Base-by-base conservation (phyloP, 2,888 invertebrate genomes). In the Melipona bicolor region DNA sequence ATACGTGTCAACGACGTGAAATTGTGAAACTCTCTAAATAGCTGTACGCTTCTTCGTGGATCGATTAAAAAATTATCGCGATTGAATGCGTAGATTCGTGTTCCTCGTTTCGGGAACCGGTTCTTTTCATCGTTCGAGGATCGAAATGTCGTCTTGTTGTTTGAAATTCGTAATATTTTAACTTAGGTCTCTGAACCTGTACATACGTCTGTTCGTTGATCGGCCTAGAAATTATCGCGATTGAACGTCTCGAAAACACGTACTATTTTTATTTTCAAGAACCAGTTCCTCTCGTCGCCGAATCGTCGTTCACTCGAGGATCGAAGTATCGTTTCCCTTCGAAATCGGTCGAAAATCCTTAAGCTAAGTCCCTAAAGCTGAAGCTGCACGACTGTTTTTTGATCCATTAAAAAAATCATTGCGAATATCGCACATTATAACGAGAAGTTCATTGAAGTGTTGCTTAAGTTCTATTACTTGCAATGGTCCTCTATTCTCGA, bases 401-500 rank as follows among this genome's bases (percentile, higher is more conserved):
- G 43, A 11, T 43, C 43, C 11, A 43, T 43, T 43, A 43, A 43
- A 43, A 43, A 43, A 43, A 43, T 43, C 9, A 9, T 43, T 9
- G 43, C 43, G 43, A 4, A 32, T 4, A 43, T 43, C 9, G 43
- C 9, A 9, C 43, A 1, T 43, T 43, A 43, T 9, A 11, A 43
- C 6, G 43, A 43, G 9, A 43, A 43, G 43, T 43, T 43, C 43
- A 43, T 9, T 43, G 43, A 43, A 43, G 11, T 43, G 43, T 43
- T 43, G 43, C 43, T 43, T 11, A 9, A 11, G 9, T 43, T 36
- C 36, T 36, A 36, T 54, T 56, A 62, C n/a, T 36, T 36, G 17
- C 1, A 54, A 56, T 80, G 81, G 79, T 79, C 69, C 74, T 43
- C 74, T 43, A 43, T 73, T 61, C 17, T 79, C 56, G 9, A 56